Evolutionary conservation across 2,888 invertebrate species (phyloP).

Genomic region (Lamellibrachia satsuma): DNA sequence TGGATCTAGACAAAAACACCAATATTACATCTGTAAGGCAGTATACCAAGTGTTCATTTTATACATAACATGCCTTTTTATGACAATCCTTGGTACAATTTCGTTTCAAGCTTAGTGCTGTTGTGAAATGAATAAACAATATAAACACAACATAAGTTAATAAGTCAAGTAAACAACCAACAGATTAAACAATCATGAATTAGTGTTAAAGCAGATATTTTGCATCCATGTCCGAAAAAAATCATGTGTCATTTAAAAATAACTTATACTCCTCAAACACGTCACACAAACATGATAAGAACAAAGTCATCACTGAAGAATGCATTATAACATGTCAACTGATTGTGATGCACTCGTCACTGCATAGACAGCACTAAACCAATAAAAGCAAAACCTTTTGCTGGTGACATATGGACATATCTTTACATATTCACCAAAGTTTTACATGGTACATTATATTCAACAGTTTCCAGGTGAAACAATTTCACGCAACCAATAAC

Average conservation of each 20-base stretch:
- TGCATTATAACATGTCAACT: background rate
- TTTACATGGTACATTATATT: background rate
- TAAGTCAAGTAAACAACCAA: background rate
- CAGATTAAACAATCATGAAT: background rate
- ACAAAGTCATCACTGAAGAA: background rate
- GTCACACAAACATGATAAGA: background rate
- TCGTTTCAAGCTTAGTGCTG: background rate
- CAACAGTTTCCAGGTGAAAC: background rate
- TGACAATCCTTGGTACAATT: background rate
- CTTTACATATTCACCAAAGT: background rate
- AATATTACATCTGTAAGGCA: background rate
- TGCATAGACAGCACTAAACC: background rate
- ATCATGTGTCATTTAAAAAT: background rate
- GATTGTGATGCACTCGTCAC: too few species aligned
- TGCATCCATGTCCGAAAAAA: background rate
- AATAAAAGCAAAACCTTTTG: background rate
- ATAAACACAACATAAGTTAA: background rate
- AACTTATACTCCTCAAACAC: background rate
- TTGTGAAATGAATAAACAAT: background rate
- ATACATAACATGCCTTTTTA: background rate
- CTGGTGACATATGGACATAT: background rate
- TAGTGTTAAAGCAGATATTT: background rate
- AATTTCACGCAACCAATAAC: background rate
- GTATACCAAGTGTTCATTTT: background rate
- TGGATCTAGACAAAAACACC: background rate